Conservation (phyloP, 2,888 invertebrate species). For the Nowickia ferox region DNA sequence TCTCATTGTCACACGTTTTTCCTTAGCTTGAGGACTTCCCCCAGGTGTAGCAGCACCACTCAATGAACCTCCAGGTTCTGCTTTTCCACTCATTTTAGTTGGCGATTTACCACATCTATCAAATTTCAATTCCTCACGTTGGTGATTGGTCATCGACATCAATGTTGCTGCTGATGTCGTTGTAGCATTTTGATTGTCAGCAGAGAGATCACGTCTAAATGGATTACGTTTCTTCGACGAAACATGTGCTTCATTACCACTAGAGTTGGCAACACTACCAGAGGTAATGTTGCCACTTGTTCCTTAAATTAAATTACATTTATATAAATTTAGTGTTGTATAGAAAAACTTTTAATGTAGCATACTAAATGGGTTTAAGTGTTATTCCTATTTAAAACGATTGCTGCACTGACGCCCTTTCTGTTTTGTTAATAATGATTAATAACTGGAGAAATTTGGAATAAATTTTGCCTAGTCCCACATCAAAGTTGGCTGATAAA, state of each 20-base stretch:
- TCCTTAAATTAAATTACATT: conserved; percentile 58
- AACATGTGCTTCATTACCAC: conserved; percentile 71
- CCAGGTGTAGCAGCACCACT: conserved; percentile 63
- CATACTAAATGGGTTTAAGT: neutral
- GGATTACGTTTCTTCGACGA: conserved; percentile 75
- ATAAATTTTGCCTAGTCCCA: too few relatives aligned
- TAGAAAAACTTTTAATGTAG: neutral
- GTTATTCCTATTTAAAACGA: too few relatives aligned
- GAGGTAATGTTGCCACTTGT: conserved; percentile 68
- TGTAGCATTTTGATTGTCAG: conserved; percentile 66
- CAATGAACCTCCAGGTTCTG: conserved; percentile 32
- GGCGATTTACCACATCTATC: conserved; percentile 78
- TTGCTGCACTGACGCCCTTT: too few relatives aligned
- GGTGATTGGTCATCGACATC: conserved; percentile 61
- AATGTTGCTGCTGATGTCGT: conserved; percentile 40
- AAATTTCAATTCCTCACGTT: conserved; percentile 75
- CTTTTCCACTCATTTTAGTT: conserved; percentile 7
- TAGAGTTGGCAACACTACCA: conserved; percentile 67
- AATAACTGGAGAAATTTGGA: too few relatives aligned
- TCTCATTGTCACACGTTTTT: conserved; percentile 78
- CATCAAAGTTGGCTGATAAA: too few relatives aligned
- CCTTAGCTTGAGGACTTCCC: conserved; percentile 73
- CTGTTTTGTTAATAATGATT: too few relatives aligned
- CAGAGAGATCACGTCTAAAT: conserved; percentile 77
- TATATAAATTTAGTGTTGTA: neutral